Base-by-base conservation (phyloP, 2,113 vertebrate species). In the Notothenia rossii region DNA sequence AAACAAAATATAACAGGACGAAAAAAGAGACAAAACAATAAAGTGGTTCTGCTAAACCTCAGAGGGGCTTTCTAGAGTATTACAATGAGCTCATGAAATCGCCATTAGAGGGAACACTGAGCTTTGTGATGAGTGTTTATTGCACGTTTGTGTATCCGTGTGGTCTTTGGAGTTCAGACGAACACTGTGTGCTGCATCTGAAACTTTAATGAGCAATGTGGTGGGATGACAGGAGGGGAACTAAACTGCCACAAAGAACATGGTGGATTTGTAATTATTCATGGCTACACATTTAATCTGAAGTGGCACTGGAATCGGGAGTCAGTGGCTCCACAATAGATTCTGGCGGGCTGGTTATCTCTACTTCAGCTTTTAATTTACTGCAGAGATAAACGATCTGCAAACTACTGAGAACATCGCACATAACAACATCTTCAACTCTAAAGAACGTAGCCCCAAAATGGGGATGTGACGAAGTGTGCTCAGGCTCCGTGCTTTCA, bases 211-310 rank as follows among this genome's bases (percentile, higher is more conserved):
- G 81, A 88, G 84, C 79, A 46, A 61, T 12, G 63, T 40, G 5
- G 3, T 12, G 68, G 83, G 74, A 84, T 69, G 74, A 84, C 64
- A 56, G 46, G 77, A 75, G 70, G 25, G 49, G 33, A 68, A 75
- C 75, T 74, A 76, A 84, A 80, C 64, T 81, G 79, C 79, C 82
- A 29, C n/a, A n/a, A 71, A 58, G 74, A 83, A 77, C 72, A 72
- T 59, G 18, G 72, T 58, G 82, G 63, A 89, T 86, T 85, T 85
- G 88, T 83, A 90, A 91, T 88, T 88, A 92, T 89, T 90, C 69
- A 90, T 71, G 61, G 75, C 75, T 74, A 90, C 85, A 88, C 55
- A 67, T 84, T 89, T 81, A 87, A 88, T 86, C 78, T 67, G 88
- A 86, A 81, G 82, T 18, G 76, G 79, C 25, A 56, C 75, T 85